A percentile compares a stretch with the other conserved stretches of the same genome.
phyloP scores from a whole-genome alignment of 1,140 invertebrate genomes.

The Drosophila tropicalis region DNA sequence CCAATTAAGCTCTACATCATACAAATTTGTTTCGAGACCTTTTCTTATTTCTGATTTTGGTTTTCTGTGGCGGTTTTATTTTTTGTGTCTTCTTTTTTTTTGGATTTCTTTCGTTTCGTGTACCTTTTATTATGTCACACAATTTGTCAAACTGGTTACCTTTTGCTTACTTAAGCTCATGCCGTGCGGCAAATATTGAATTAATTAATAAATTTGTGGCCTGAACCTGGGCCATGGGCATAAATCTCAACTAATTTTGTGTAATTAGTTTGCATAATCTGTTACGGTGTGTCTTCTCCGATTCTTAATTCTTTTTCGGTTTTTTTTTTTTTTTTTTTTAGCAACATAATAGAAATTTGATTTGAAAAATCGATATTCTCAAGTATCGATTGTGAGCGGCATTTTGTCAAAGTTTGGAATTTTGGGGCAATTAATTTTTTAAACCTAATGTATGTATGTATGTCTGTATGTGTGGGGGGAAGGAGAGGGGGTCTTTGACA shows the following conservation, averaged over 20 bases:
- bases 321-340: conserved; percentile 13
- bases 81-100: conserved; percentile 40
- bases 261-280: conserved; percentile 81
- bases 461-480: too few species aligned
- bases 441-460: background rate
- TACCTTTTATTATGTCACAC: conserved; percentile 66
- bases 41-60: conserved; percentile 25
- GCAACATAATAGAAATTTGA: conserved; percentile 58
- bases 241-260: conserved; percentile 80
- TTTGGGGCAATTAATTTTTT: conserved; percentile 34
- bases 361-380: conserved; percentile 70
- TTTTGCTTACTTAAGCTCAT: conserved; percentile 36
- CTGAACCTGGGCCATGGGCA: conserved; percentile 46
- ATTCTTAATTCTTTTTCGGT: conserved; percentile 30
- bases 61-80: background rate
- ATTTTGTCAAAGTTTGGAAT: conserved; percentile 39
- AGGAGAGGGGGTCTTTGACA: conserved; percentile 30
- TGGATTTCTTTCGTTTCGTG: conserved; percentile 12
- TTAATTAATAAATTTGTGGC: conserved; percentile 71
- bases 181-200: conserved; percentile 71
- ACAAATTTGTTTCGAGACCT: conserved; percentile 70
- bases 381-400: conserved; percentile 65
- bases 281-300: conserved; percentile 57
- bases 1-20: conserved; percentile 81
- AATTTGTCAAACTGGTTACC: conserved; percentile 71